Evolutionary conservation across 2,888 invertebrate species (phyloP).

Genomic region (Orchesella flavescens): DNA sequence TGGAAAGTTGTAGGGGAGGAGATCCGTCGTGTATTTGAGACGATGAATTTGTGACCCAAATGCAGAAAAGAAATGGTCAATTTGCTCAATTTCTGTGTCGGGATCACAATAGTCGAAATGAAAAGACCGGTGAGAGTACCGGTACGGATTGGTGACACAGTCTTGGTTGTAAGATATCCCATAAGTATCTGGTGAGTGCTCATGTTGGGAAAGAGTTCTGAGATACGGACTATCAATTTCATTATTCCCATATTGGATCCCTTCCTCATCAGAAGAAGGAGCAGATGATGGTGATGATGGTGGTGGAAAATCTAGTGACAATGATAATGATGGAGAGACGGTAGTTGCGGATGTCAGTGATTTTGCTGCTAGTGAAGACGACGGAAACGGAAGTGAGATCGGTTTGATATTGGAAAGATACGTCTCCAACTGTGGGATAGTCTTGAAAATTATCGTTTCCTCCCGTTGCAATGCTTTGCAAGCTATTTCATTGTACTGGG

Average conservation of each 20-base stretch:
- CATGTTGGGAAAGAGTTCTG: not conserved
- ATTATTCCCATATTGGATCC: slow-evolving; percentile 7
- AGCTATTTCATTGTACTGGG: slow-evolving; percentile 67
- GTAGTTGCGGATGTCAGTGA: too few relatives aligned
- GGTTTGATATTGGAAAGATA: slow-evolving; percentile 60
- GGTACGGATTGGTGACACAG: slow-evolving; percentile 27
- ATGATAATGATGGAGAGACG: not conserved
- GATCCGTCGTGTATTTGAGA: slow-evolving; percentile 63
- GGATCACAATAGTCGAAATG: slow-evolving; percentile 59
- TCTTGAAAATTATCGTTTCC: slow-evolving; percentile 61
- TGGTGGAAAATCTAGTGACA: too few relatives aligned
- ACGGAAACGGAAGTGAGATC: slow-evolving; percentile 34
- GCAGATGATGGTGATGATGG: slow-evolving; percentile 8
- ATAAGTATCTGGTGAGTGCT: not conserved
- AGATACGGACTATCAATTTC: slow-evolving; percentile 27
- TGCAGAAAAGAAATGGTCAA: slow-evolving; percentile 56
- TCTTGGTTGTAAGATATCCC: not conserved
- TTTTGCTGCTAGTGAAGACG: slow-evolving; percentile 10
- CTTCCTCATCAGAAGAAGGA: not conserved
- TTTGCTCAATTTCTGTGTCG: slow-evolving; percentile 21
- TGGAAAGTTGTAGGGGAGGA: slow-evolving; percentile 63
- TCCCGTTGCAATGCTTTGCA: slow-evolving; percentile 53
- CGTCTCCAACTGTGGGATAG: slow-evolving; percentile 54
- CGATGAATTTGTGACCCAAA: slow-evolving; percentile 54
- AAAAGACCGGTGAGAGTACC: slow-evolving; percentile 59